Evolutionary conservation across 2,113 vertebrate species (phyloP).

Genomic region (western clawed frog (Xenopus tropicalis)): DNA sequence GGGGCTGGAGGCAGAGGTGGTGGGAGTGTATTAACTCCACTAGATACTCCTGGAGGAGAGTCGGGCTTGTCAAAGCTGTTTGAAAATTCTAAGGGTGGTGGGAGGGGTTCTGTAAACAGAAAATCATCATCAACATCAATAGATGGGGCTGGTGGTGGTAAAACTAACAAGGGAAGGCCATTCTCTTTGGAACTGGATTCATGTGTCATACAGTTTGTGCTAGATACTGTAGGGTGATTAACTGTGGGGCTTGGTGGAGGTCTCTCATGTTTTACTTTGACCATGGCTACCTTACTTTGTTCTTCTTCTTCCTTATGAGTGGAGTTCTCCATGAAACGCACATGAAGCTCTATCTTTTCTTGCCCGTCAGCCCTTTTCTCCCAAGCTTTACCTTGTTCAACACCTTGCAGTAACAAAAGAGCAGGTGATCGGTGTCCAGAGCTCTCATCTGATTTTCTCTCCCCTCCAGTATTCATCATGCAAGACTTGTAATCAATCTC

Average conservation of each 20-base stretch:
- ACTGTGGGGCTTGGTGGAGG: not conserved
- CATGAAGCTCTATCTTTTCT: constrained; percentile 61
- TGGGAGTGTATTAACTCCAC: constrained; percentile 39
- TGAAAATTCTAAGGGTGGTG: constrained; percentile 86
- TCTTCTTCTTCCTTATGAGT: constrained; percentile 38
- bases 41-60: constrained; percentile 47
- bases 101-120: constrained; percentile 83
- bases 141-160: constrained; percentile 85
- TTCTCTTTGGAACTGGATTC: constrained; percentile 52
- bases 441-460: constrained; percentile 46
- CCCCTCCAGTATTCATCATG: constrained; percentile 27
- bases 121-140: constrained; percentile 87
- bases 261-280: constrained; percentile 19
- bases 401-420: constrained; percentile 52
- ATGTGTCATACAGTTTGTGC: constrained; percentile 24
- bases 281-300: not conserved
- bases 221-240: constrained; percentile 26
- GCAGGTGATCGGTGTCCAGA: constrained; percentile 46
- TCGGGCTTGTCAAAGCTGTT: constrained; percentile 84
- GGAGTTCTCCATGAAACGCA: constrained; percentile 69
- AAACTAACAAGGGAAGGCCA: constrained; percentile 73
- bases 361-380: constrained; percentile 52
- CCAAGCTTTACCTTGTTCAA: constrained; percentile 59
- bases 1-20: constrained; percentile 52
- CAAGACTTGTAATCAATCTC: constrained; percentile 36